Evolutionary conservation across 2,888 invertebrate genomes (phyloP).

Genomic region (Drosophila vallismaia): DNA sequence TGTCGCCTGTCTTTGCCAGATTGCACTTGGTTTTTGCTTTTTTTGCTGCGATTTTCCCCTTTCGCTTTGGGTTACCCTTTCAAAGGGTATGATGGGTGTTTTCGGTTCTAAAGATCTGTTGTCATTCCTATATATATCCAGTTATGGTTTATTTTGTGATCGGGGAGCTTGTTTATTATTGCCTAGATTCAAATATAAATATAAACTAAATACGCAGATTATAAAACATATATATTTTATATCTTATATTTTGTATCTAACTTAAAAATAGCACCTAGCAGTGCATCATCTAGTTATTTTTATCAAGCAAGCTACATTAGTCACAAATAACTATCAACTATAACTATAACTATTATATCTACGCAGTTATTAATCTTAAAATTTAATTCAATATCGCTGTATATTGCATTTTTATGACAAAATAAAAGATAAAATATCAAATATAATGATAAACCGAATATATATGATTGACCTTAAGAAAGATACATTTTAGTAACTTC

Average conservation of each 20-base stretch:
- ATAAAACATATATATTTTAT: neutral
- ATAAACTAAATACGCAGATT: neutral
- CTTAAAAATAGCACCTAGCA: neutral
- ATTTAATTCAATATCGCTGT: neutral
- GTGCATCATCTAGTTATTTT: neutral
- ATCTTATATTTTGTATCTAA: neutral
- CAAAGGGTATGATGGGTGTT: slow-evolving; percentile 4
- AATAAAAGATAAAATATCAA: too few relatives aligned
- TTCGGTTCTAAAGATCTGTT: neutral
- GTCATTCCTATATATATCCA: neutral
- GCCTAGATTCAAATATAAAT: neutral
- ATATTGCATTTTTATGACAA: too few relatives aligned
- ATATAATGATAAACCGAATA: too few relatives aligned
- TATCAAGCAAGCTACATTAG: neutral
- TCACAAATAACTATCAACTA: neutral
- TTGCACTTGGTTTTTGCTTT: slow-evolving; percentile 13
- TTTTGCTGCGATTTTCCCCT: slow-evolving; percentile 8
- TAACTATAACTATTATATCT: neutral
- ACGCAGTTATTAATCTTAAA: neutral
- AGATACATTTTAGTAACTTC: too few relatives aligned
- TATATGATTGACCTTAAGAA: too few relatives aligned
- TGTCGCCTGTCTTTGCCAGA: slow-evolving; percentile 25
- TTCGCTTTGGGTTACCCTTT: neutral
- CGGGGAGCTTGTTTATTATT: neutral
- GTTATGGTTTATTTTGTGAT: neutral